A percentile compares a stretch with the other conserved stretches of the same genome.
Conservation (phyloP, 2,797 vertebrate species). For the Botia almorhae region DNA sequence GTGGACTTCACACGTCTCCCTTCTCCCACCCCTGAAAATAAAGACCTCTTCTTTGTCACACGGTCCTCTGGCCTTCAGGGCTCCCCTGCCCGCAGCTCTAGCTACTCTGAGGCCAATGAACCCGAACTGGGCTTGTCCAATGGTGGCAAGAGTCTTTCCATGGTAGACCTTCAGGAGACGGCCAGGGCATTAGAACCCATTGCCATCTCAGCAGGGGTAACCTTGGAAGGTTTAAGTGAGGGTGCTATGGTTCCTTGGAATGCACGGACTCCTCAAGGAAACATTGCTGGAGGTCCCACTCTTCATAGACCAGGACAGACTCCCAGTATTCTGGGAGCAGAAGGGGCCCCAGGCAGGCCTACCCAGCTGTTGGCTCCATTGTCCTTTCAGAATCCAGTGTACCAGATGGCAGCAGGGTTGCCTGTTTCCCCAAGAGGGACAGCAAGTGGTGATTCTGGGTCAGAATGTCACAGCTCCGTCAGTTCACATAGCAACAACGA, state of each 20-base stretch:
- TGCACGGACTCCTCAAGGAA: constrained; percentile 82
- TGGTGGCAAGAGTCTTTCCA: constrained; percentile 96
- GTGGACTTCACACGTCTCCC: constrained; percentile 98
- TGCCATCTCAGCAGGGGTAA: constrained; percentile 61
- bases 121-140: constrained; percentile 93
- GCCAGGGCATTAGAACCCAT: constrained; percentile 84
- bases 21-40: constrained; percentile 98
- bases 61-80: constrained; percentile 94
- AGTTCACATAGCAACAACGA: constrained; percentile 99
- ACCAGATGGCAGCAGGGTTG: constrained; percentile 97
- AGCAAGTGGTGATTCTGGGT: constrained; percentile 88
- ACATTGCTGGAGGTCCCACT: constrained; percentile 78
- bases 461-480: constrained; percentile 96
- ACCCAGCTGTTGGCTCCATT: constrained; percentile 90
- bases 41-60: constrained; percentile 99
- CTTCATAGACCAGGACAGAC: constrained; percentile 84
- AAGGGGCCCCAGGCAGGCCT: constrained; percentile 85
- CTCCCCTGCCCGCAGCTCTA: constrained; percentile 97
- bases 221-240: constrained; percentile 79
- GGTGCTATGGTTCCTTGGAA: constrained; percentile 83
- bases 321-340: constrained; percentile 75
- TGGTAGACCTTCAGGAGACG: constrained; percentile 97
- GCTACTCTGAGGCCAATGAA: constrained; percentile 98
- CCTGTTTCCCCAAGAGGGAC: constrained; percentile 88
- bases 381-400: constrained; percentile 99